Base-by-base conservation (phyloP, 2,113 vertebrate genomes). In the Alces alces region DNA sequence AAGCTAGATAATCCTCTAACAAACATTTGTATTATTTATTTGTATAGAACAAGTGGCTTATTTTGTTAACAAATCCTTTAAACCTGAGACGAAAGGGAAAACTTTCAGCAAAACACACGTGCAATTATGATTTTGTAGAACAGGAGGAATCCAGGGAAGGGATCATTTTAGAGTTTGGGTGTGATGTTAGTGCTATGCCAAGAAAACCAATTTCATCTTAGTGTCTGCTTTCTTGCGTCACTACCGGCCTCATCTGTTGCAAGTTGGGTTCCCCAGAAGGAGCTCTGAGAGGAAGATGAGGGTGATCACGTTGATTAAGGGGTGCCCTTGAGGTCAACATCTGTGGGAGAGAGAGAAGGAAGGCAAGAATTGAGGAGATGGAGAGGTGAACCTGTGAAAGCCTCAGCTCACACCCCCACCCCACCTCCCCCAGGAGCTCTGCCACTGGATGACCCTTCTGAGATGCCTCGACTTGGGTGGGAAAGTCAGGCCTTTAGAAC, bases 71-170 rank as follows among this genome's bases (percentile, higher is more conserved):
- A 70, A 36, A 70, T 23, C n/a, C n/a, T 70, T 39, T 39, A n/a
- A 70, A 39, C n/a, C 66, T 39, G 66, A 70, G 66, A 36, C 0
- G 0, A 70, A 66, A 70, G 66, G 11, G n/a, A 70, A 70, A 70
- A 70, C 64, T 36, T 66, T 66, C 2, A 4, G n/a, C 64, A 66
- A 66, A 66, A 66, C 17, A 36, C 64, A 39, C 1, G 1, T 93
- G 73, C 96, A 99, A 99, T 98, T 99, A 99, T 97, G 99, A 99
- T 98, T 99, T 99, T 98, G 99, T 99, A 98, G 99, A 99, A 98
- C 98, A 99, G 66, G 99, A 99, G 98, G 99, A 83, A 70, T 99
- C 98, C 9, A 98, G 96, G 39, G 99, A 99, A 97, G 99, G 99
- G 58, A 98, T 98, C 57, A 97, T 99, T 97, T 98, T 99, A 98